A percentile compares a stretch with the other conserved stretches of the same genome.
Conservation (phyloP, 1,140 invertebrate species). For the Drosophila cardini region DNA sequence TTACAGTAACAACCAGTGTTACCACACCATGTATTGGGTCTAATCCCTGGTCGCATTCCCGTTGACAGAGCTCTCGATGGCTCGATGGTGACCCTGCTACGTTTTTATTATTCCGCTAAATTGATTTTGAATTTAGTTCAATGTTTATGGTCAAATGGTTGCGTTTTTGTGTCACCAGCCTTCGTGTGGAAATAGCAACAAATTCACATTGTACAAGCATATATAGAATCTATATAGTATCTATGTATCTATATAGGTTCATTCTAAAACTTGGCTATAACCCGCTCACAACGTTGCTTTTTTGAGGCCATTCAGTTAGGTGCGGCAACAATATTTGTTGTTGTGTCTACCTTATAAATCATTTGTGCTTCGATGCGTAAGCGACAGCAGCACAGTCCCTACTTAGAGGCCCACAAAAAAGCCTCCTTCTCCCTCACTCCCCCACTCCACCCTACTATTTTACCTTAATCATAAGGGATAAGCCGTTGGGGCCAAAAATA, state of each 20-base stretch:
- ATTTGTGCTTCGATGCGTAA: conserved; percentile 78
- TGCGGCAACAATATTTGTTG: conserved; percentile 70
- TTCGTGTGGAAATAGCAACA: conserved; percentile 30
- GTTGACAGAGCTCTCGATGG: no score
- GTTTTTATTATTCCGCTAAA: conserved; percentile 80
- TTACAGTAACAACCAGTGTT: neutral
- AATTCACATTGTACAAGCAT: conserved; percentile 8
- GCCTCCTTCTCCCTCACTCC: no score
- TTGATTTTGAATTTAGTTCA: conserved; percentile 83
- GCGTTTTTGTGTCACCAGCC: conserved; percentile 76
- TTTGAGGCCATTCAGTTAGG: conserved; percentile 41
- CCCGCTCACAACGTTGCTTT: conserved; percentile 1
- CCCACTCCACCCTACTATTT: neutral
- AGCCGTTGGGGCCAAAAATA: conserved; percentile 68
- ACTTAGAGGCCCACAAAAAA: conserved; percentile 29
- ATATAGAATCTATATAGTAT: conserved; percentile 2
- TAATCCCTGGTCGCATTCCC: conserved; percentile 24
- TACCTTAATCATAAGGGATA: conserved; percentile 30
- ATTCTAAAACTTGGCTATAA: neutral
- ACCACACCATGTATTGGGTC: neutral
- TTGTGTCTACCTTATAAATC: conserved; percentile 79
- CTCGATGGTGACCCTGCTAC: conserved; percentile 45
- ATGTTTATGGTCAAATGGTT: conserved; percentile 81
- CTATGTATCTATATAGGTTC: conserved; percentile 19
- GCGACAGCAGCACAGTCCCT: conserved; percentile 52